phyloP scores from a whole-genome alignment of 2,888 invertebrate genomes.

The Amphiduros pacificus region DNA sequence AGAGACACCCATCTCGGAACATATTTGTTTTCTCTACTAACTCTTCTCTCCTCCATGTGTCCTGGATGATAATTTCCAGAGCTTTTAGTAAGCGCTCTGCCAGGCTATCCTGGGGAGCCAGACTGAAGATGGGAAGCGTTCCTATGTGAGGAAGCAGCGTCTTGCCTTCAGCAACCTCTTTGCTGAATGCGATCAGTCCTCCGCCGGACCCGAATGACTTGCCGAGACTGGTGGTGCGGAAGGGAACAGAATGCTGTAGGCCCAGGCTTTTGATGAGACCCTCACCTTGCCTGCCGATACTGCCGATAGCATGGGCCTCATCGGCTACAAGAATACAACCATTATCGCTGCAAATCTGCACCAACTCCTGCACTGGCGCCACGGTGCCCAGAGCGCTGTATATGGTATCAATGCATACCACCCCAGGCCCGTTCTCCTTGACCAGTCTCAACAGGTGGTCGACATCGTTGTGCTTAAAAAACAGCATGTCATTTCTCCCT shows the following conservation, averaged over 20 bases:
- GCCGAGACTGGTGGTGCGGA: constrained; percentile 3
- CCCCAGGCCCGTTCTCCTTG: constrained; percentile 11
- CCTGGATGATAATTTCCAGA: constrained; percentile 1
- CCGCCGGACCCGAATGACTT: constrained; percentile 9
- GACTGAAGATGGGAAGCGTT: constrained; percentile 6
- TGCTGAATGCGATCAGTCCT: background rate
- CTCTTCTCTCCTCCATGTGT: constrained; percentile 2
- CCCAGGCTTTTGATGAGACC: constrained; percentile 5
- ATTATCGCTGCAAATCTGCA: background rate
- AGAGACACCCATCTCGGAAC: background rate
- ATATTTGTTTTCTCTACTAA: constrained; percentile 1
- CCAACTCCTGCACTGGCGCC: constrained; percentile 4
- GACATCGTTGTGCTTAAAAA: constrained; percentile 9
- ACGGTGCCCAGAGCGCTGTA: constrained; percentile 10
- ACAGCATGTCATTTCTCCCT: constrained; percentile 7
- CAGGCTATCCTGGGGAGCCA: constrained; percentile 9
- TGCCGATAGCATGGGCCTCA: constrained; percentile 9
- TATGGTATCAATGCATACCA: constrained; percentile 7
- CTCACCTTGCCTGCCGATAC: background rate
- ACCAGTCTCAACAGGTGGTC: constrained; percentile 2
- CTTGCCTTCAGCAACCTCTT: background rate
- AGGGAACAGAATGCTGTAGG: constrained; percentile 2
- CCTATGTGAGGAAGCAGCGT: background rate
- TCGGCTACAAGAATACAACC: constrained; percentile 6
- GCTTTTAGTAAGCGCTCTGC: constrained; percentile 1